Percentiles rank a stretch among this genome's conserved stretches.
Conservation (phyloP, 2,888 invertebrate genomes). For the Pocota personata region DNA sequence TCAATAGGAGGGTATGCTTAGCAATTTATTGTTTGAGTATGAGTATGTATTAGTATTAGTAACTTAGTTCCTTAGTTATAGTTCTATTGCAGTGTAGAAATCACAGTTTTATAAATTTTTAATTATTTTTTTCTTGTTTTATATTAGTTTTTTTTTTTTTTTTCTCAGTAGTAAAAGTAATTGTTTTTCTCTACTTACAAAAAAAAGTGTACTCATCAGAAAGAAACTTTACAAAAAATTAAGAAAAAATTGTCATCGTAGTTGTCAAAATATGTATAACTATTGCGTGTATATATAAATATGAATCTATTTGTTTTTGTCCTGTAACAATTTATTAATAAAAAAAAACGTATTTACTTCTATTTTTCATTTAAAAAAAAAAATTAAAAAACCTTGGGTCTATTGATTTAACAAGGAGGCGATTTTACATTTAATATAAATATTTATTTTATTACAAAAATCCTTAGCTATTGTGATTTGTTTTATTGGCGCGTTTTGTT, state of each 20-base stretch:
- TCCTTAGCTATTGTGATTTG: conserved; percentile 64
- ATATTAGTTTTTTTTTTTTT: conserved; percentile 41
- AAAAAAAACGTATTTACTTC: conserved; percentile 45
- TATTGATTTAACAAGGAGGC: conserved; percentile 50
- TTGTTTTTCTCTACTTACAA: conserved; percentile 35
- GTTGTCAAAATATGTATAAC: conserved; percentile 8
- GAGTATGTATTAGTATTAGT: conserved; percentile 57
- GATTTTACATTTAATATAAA: conserved; percentile 50
- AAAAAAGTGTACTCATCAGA: conserved; percentile 12
- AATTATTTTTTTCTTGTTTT: conserved; percentile 38
- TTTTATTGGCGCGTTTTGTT: conserved; percentile 64
- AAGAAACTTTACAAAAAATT: conserved; percentile 12
- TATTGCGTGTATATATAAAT: conserved; percentile 43
- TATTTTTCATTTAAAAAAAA: neutral
- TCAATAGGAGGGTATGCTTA: conserved; percentile 61
- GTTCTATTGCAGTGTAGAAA: conserved; percentile 74
- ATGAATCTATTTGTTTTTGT: conserved; percentile 15
- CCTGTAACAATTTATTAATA: conserved; percentile 55
- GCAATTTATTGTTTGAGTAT: conserved; percentile 56
- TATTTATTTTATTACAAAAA: conserved; percentile 40
- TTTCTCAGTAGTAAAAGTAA: conserved; percentile 28
- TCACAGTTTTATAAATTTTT: conserved; percentile 65
- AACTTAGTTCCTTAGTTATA: conserved; percentile 70
- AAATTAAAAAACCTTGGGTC: conserved; percentile 44
- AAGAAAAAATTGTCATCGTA: conserved; percentile 1